Percentiles rank a stretch among this genome's conserved stretches.
Evolutionary conservation across 2,888 invertebrate genomes (phyloP).

Genomic region (Archips crataeganus): DNA sequence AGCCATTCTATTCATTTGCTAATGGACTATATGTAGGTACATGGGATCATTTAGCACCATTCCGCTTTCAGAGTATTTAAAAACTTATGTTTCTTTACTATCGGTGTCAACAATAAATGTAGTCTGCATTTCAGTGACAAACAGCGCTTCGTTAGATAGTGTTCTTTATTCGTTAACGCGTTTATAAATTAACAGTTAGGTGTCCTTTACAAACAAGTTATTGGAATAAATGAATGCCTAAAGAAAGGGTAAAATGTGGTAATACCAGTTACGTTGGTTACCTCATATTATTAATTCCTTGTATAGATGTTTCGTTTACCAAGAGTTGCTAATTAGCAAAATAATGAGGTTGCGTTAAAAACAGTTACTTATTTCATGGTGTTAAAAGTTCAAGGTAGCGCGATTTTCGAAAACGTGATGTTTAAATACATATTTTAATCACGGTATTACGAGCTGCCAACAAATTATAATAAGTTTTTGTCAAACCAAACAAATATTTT

Average conservation of each 20-base stretch:
- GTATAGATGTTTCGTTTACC: background rate
- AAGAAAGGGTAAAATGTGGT: background rate
- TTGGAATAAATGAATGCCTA: background rate
- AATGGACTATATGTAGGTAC: too few species aligned
- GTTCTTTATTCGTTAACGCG: background rate
- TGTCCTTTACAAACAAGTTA: background rate
- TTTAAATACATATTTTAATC: too few species aligned
- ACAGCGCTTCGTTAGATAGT: background rate
- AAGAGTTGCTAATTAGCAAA: background rate
- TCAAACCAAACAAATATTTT: too few species aligned
- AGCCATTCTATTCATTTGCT: too few species aligned
- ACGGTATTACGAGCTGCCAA: too few species aligned
- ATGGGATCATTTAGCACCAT: too few species aligned
- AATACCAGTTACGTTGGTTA: background rate
- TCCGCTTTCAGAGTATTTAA: too few species aligned
- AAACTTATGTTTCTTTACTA: too few species aligned
- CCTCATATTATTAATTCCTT: background rate
- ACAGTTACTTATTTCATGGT: background rate
- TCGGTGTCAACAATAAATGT: too few species aligned
- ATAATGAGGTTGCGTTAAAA: background rate
- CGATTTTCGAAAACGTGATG: too few species aligned
- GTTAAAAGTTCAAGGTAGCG: too few species aligned
- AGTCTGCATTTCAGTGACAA: background rate
- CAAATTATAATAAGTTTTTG: too few species aligned
- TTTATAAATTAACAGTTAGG: background rate